A percentile compares a stretch with the other conserved stretches of the same genome.
Conservation (phyloP, 2,888 invertebrate species). For the Ormyrus rosae region DNA sequence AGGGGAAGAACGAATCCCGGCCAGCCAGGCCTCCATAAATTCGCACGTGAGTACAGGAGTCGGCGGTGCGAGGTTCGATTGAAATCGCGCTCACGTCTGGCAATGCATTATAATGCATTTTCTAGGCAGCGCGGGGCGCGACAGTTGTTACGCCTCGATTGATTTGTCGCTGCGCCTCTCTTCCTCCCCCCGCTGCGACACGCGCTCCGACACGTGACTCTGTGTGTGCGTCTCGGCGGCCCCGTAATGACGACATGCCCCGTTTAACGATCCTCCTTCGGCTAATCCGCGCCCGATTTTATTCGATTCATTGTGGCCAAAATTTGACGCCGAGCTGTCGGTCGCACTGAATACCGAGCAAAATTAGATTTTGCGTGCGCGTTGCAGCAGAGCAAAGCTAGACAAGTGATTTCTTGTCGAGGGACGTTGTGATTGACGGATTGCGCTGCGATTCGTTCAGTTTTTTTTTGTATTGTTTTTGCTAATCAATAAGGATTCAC, state of each 20-base stretch:
- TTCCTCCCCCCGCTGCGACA: not conserved
- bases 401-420: too few species aligned
- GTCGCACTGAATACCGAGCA: not conserved
- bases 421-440: too few species aligned
- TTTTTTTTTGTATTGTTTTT: too few species aligned
- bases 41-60: slow-evolving; percentile 51
- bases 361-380: slow-evolving; percentile 15
- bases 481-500: too few species aligned
- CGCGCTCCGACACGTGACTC: slow-evolving; percentile 10
- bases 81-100: slow-evolving; percentile 66
- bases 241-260: not conserved
- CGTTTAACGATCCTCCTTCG: slow-evolving; percentile 21
- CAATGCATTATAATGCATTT: slow-evolving; percentile 69
- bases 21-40: slow-evolving; percentile 62
- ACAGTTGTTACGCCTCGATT: slow-evolving; percentile 67
- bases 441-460: too few species aligned
- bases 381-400: not conserved
- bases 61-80: slow-evolving; percentile 58
- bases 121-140: slow-evolving; percentile 61
- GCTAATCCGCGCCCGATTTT: slow-evolving; percentile 28
- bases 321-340: not conserved
- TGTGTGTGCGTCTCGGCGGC: not conserved
- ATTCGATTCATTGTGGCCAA: slow-evolving; percentile 4
- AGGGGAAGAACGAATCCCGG: slow-evolving; percentile 51
- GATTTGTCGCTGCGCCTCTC: slow-evolving; percentile 62